A percentile compares a stretch with the other conserved stretches of the same genome.
phyloP scores from a whole-genome alignment of 1,140 invertebrate species.

The Platyura marginata region DNA sequence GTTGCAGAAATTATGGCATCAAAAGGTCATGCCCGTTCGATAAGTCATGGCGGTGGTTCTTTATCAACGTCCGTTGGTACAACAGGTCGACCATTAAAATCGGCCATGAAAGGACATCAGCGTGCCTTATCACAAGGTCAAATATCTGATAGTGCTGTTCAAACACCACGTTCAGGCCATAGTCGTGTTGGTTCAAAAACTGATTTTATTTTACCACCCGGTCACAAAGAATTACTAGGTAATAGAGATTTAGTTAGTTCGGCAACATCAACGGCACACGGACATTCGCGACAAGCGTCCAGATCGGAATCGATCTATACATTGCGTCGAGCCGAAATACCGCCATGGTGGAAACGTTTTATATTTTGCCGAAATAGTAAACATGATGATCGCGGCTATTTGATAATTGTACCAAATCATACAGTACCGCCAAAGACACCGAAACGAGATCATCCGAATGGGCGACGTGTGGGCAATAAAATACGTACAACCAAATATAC shows the following conservation, averaged over 20 bases:
- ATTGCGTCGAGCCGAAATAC: conserved; percentile 46
- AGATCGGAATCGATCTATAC: conserved; percentile 79
- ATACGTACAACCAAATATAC: conserved; percentile 95
- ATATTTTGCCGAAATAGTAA: conserved; percentile 34
- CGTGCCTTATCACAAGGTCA: conserved; percentile 73
- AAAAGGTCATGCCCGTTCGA: conserved; percentile 50
- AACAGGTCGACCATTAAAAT: conserved; percentile 39
- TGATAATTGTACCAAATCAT: conserved; percentile 66
- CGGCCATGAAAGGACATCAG: conserved; percentile 49
- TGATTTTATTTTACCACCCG: conserved; percentile 69
- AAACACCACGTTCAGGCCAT: conserved; percentile 36
- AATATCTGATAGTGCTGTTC: conserved; percentile 38
- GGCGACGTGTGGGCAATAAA: conserved; percentile 56
- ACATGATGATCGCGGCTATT: conserved; percentile 44
- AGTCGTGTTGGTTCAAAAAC: conserved; percentile 65
- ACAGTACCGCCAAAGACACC: conserved; percentile 57
- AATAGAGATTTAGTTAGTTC: conserved; percentile 23
- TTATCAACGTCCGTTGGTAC: conserved; percentile 27
- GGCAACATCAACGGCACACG: conserved; percentile 28
- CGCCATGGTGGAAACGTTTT: conserved; percentile 47
- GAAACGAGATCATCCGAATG: conserved; percentile 66
- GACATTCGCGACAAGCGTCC: conserved; percentile 42
- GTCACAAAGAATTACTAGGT: conserved; percentile 40
- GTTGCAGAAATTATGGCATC: conserved; percentile 7
- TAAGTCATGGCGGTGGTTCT: conserved; percentile 52